Evolutionary conservation across 2,888 invertebrate genomes (phyloP).

Genomic region (Alloplasta piceator): DNA sequence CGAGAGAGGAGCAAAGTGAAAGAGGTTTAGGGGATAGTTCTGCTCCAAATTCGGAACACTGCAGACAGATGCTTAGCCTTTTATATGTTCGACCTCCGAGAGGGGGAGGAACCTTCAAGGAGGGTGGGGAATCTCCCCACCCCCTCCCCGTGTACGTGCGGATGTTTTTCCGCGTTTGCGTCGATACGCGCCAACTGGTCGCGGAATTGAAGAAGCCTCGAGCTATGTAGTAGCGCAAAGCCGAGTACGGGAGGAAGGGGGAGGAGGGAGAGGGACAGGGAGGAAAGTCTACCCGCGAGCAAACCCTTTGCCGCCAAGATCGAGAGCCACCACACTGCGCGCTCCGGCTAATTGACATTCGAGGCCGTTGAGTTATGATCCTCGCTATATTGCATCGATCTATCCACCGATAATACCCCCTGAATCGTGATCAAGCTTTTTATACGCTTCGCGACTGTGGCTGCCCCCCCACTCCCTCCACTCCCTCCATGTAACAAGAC

Average conservation of each 20-base stretch:
- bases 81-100: constrained; percentile 38
- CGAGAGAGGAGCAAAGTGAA: constrained; percentile 12
- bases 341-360: constrained; percentile 73
- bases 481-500: too few species aligned
- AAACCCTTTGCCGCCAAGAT: constrained; percentile 61
- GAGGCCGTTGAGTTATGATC: constrained; percentile 73
- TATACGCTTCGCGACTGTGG: constrained; percentile 40
- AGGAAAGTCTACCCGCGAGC: constrained; percentile 50
- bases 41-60: constrained; percentile 56
- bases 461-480: constrained; percentile 17
- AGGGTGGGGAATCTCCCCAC: constrained; percentile 13
- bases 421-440: constrained; percentile 71
- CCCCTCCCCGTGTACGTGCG: too few species aligned
- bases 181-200: constrained; percentile 43
- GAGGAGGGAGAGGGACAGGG: constrained; percentile 15
- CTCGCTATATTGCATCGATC: constrained; percentile 67
- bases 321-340: constrained; percentile 59
- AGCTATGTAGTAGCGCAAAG: constrained; percentile 7
- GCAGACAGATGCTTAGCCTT: constrained; percentile 61
- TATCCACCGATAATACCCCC: constrained; percentile 68
- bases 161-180: constrained; percentile 46
- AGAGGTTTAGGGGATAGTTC: constrained; percentile 40
- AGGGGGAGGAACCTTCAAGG: background rate
- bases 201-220: background rate
- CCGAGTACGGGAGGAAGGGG: background rate